Percentiles rank a stretch among this genome's conserved stretches.
Evolutionary conservation across 2,113 vertebrate species (phyloP).

Genomic region (Labeo catla): DNA sequence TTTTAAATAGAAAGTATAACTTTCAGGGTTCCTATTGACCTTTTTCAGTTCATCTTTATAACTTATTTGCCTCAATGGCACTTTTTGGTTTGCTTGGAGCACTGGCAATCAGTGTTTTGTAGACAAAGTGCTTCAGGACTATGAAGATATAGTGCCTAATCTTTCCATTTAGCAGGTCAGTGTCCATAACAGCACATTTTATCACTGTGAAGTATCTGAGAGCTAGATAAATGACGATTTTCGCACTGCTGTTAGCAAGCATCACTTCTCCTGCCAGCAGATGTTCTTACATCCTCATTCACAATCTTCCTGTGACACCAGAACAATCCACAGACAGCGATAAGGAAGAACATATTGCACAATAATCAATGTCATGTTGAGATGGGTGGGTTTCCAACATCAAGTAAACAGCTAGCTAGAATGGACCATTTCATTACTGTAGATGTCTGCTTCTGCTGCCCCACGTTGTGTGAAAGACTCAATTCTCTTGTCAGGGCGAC

Average conservation of each 20-base stretch:
- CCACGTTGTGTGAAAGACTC: neutral
- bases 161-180: neutral
- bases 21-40: neutral
- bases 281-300: neutral
- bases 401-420: neutral
- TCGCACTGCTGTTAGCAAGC: neutral
- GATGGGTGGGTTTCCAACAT: neutral
- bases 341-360: neutral
- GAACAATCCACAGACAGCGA: neutral
- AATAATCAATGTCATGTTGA: neutral
- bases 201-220: constrained; percentile 15
- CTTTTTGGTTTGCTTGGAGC: neutral
- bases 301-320: neutral
- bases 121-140: neutral
- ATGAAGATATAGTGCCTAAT: neutral
- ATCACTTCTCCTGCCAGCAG: neutral
- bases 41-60: neutral
- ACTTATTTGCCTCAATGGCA: neutral
- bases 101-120: neutral
- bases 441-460: neutral
- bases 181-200: neutral
- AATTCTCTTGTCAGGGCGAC: constrained; percentile 6
- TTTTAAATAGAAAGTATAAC: neutral
- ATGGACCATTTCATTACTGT: neutral
- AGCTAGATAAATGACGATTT: constrained; percentile 7